Evolutionary conservation across 2,113 vertebrate species (phyloP), one percentile per base, ranked within the genome.

Genomic region (Sula dactylatra): DNA sequence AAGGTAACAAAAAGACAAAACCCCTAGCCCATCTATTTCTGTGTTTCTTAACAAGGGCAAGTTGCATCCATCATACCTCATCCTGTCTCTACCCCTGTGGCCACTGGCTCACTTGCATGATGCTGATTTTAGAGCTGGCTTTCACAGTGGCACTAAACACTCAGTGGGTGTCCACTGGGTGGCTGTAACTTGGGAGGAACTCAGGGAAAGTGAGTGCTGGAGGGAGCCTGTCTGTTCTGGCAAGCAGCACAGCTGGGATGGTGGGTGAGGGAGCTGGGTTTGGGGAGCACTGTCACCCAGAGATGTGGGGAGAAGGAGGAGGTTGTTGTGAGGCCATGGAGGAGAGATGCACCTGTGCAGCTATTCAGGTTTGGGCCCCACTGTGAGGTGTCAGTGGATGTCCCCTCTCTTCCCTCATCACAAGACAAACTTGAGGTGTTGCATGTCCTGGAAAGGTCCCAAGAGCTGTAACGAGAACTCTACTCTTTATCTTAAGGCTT

Each of bases 221-320:
- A 71, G 32, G 19, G 16, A 71, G 3, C 31, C 5, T 3, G 1
- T 58, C 50, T 69, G 9, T 14, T 67, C 13, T 69, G 73, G 45
- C 8, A 56, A 31, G 25, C 7, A 47, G 32, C 45, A 42, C 21
- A 59, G 38, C 34, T 61, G 32, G 8, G 10, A 5, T 42, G 52
- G 38, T 19, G 27, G 9, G 8, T n/a, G 32, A 59, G 16, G 7
- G 16, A 78, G 42, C 3, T 54, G 44, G n/a, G 32, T 47, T 44
- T 2, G 5, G 16, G 12, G 11, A 58, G 16, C 0, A 2, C 16
- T 2, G 1, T 59, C 17, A 42, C 24, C 7, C 16, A 59, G 17
- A 61, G 32, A 25, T 7, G 21, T 13, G 16, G 29, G 22, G 32
- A 93, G 64, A 5, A 66, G 27, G 70, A 94, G 36, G 44, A 76